Evolutionary conservation across 1,140 invertebrate genomes (phyloP).

Genomic region (Battus philenor): DNA sequence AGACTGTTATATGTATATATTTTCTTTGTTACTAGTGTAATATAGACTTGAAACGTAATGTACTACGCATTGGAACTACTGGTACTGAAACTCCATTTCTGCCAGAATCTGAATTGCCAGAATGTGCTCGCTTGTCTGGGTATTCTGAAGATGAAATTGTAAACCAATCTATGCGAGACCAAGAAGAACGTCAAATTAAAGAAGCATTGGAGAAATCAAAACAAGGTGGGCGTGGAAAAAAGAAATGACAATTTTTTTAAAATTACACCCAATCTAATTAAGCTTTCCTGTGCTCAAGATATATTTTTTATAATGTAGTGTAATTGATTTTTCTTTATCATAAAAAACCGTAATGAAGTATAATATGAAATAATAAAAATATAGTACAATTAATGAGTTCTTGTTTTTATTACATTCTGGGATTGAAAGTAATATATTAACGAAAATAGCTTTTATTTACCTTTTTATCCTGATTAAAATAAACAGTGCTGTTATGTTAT

Average conservation of each 20-base stretch:
- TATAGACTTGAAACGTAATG: constrained; percentile 94
- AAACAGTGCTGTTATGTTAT: too few relatives aligned
- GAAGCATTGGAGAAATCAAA: constrained; percentile 75
- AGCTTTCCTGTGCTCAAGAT: not conserved
- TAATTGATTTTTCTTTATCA: not conserved
- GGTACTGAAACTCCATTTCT: constrained; percentile 95
- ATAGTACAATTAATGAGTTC: not conserved
- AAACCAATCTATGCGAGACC: constrained; percentile 43
- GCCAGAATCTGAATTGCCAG: constrained; percentile 90
- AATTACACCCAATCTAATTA: not conserved
- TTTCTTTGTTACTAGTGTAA: constrained; percentile 83
- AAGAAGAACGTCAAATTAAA: constrained; percentile 60
- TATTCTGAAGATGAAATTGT: constrained; percentile 79
- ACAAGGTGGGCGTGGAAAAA: constrained; percentile 60
- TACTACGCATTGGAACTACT: constrained; percentile 95
- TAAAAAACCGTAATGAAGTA: too few relatives aligned
- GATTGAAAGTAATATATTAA: too few relatives aligned
- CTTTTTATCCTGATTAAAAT: too few relatives aligned
- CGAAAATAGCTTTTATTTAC: too few relatives aligned
- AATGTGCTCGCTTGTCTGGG: constrained; percentile 69
- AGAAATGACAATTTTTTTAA: constrained; percentile 32
- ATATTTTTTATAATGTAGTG: not conserved
- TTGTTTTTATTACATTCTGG: too few relatives aligned
- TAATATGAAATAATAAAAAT: not conserved
- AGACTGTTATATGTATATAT: too few relatives aligned